Conservation (phyloP, 1,140 invertebrate species). For the Lanistes nyassanus region DNA sequence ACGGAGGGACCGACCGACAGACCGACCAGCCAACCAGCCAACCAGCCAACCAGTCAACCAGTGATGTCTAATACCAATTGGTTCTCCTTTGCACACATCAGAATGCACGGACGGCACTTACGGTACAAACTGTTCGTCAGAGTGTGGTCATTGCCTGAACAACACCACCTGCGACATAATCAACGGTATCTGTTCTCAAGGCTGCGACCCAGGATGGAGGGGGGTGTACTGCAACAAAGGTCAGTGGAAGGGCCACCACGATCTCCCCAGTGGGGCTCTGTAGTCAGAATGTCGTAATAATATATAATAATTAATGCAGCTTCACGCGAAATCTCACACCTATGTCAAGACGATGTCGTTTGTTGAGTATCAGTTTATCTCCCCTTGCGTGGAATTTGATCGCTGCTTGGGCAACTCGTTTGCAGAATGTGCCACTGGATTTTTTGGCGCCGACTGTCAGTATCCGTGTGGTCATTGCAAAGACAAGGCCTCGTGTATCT, state of each 20-base stretch:
- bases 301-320: too few relatives aligned
- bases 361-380: too few relatives aligned
- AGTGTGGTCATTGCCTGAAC: constrained; percentile 49
- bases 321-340: too few relatives aligned
- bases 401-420: too few relatives aligned
- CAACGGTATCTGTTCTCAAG: constrained; percentile 47
- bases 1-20: too few relatives aligned
- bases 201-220: constrained; percentile 54
- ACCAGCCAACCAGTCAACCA: too few relatives aligned
- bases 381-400: too few relatives aligned
- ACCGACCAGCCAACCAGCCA: too few relatives aligned
- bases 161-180: constrained; percentile 44
- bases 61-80: too few relatives aligned
- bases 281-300: too few relatives aligned
- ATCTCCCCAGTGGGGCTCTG: too few relatives aligned
- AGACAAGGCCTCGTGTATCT: constrained; percentile 37
- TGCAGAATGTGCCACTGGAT: constrained; percentile 42
- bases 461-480: constrained; percentile 46
- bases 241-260: constrained; percentile 33
- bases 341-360: too few relatives aligned
- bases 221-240: constrained; percentile 47
- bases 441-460: constrained; percentile 45
- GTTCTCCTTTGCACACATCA: constrained; percentile 10
- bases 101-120: constrained; percentile 38
- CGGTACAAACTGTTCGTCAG: constrained; percentile 40